phyloP scores from a whole-genome alignment of 2,888 invertebrate species.

The Uloborus plumipes region DNA sequence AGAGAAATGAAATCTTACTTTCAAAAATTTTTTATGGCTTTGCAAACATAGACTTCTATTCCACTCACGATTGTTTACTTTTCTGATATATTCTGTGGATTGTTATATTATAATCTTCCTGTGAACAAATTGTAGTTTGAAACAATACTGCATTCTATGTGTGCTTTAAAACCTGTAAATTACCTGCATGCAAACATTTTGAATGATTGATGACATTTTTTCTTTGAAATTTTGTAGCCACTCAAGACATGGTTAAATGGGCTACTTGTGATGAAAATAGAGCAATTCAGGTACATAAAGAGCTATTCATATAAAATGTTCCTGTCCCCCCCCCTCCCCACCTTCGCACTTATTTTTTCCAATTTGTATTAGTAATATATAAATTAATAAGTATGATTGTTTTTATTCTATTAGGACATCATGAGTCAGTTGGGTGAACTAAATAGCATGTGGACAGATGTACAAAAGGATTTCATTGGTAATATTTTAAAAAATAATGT shows the following conservation, averaged over 20 bases:
- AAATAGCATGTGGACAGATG: slow-evolving; percentile 73
- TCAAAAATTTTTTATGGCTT: too few species aligned
- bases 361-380: too few species aligned
- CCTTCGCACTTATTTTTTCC: too few species aligned
- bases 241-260: slow-evolving; percentile 74
- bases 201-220: not conserved
- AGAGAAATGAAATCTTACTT: too few species aligned
- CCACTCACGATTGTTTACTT: too few species aligned
- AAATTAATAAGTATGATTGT: not conserved
- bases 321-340: too few species aligned
- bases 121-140: too few species aligned
- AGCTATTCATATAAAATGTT: not conserved
- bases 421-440: slow-evolving; percentile 73
- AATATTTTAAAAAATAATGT: slow-evolving; percentile 25
- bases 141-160: too few species aligned
- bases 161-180: not conserved
- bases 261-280: slow-evolving; percentile 73
- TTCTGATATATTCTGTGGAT: too few species aligned
- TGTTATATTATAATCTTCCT: too few species aligned
- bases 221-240: slow-evolving; percentile 67
- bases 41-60: too few species aligned
- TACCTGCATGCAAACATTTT: not conserved
- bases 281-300: slow-evolving; percentile 71
- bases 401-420: slow-evolving; percentile 69
- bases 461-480: slow-evolving; percentile 74